phyloP scores from a whole-genome alignment of 2,797 vertebrate species.

The Nothura maculosa region DNA sequence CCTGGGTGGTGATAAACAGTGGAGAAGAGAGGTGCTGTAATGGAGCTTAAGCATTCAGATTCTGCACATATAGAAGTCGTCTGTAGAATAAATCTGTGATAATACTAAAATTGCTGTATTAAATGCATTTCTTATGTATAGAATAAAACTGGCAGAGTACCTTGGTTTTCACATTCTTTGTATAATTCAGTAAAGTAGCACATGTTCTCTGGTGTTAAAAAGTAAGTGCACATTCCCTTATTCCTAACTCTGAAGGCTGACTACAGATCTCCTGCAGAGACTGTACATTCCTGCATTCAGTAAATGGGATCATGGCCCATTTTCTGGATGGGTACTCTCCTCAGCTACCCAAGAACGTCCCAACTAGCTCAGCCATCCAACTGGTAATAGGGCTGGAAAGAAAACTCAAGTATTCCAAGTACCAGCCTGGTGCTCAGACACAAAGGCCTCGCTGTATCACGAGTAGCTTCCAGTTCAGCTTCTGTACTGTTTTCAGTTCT shows the following conservation, averaged over 20 bases:
- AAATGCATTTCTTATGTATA: neutral
- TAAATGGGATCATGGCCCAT: accelerated
- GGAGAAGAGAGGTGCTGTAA: neutral
- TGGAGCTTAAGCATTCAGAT: neutral
- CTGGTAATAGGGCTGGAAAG: neutral
- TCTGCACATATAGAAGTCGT: neutral
- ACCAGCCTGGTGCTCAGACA: neutral
- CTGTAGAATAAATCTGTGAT: neutral
- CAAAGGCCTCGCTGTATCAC: neutral
- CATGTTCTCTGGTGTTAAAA: neutral
- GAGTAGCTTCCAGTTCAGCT: neutral
- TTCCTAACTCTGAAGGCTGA: neutral
- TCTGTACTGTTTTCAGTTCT: neutral
- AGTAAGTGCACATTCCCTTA: neutral
- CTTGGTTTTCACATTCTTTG: neutral
- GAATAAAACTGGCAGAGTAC: neutral
- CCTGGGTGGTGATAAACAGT: neutral
- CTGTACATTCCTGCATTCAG: accelerated
- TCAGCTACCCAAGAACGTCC: neutral
- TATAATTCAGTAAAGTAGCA: neutral
- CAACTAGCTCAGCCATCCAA: neutral
- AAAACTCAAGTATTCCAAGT: neutral
- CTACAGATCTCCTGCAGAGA: neutral
- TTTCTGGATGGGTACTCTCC: neutral
- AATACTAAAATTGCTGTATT: neutral